phyloP scores from a whole-genome alignment of 2,113 vertebrate species.

The Hippocampus abdominalis region DNA sequence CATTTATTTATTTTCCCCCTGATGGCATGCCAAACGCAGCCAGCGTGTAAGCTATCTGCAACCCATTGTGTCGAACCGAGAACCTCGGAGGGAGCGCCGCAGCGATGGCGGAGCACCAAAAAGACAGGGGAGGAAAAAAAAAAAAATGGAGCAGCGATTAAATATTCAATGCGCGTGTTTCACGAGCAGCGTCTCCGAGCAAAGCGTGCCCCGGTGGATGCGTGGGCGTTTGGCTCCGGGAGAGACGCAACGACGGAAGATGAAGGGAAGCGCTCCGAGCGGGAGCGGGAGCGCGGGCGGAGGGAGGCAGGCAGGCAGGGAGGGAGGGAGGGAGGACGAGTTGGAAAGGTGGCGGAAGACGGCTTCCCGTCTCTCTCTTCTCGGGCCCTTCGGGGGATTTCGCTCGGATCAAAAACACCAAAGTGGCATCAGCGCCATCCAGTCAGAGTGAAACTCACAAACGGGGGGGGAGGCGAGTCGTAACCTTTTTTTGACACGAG shows the following conservation, averaged over 20 bases:
- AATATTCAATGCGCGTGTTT: slow-evolving; percentile 63
- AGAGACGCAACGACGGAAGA: slow-evolving; percentile 38
- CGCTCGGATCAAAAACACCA: not conserved
- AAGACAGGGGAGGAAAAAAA: slow-evolving; percentile 46
- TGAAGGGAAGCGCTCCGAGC: slow-evolving; percentile 49
- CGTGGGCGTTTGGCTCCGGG: slow-evolving; percentile 55
- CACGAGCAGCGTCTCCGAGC: slow-evolving; percentile 40
- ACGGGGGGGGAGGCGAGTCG: slow-evolving; percentile 1
- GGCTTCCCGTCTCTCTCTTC: not conserved
- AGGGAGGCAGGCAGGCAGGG: slow-evolving; percentile 20
- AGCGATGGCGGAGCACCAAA: slow-evolving; percentile 63
- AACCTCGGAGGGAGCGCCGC: slow-evolving; percentile 64
- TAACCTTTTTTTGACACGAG: slow-evolving; percentile 21
- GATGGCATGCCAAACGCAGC: not conserved
- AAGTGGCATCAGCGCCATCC: slow-evolving; percentile 1
- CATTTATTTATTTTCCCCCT: too few relatives aligned
- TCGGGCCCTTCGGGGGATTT: not conserved
- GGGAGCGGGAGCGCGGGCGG: not conserved
- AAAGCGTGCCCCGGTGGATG: slow-evolving; percentile 17
- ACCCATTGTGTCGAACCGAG: slow-evolving; percentile 55
- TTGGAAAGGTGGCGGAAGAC: slow-evolving; percentile 17
- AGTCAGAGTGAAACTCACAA: slow-evolving; percentile 13
- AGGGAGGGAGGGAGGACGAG: slow-evolving; percentile 18
- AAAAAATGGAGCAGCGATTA: slow-evolving; percentile 69
- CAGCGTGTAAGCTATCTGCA: slow-evolving; percentile 31